Evolutionary conservation across 2,797 vertebrate species (phyloP).

Genomic region (Typhlichthys subterraneus): DNA sequence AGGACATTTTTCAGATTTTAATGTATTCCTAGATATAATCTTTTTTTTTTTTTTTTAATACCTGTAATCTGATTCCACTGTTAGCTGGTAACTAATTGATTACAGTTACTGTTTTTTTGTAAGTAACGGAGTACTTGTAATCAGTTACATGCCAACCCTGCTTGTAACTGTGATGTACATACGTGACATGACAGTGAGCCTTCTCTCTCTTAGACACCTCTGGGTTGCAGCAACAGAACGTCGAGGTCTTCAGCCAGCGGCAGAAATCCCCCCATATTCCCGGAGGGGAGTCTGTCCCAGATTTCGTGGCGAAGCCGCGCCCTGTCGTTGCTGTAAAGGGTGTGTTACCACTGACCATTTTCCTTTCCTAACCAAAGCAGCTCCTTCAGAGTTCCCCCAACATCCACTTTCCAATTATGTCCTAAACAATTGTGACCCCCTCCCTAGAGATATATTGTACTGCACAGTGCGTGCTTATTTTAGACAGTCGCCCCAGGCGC

Average conservation of each 20-base stretch:
- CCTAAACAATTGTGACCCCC: slow-evolving; percentile 31
- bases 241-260: slow-evolving; percentile 69
- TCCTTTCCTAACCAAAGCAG: slow-evolving; percentile 18
- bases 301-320: slow-evolving; percentile 72
- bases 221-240: slow-evolving; percentile 49
- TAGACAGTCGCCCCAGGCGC: slow-evolving; percentile 34
- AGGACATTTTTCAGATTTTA: no score
- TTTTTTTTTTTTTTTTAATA: no score
- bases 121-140: no score
- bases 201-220: slow-evolving; percentile 29
- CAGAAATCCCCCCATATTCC: slow-evolving; percentile 62
- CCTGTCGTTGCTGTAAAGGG: slow-evolving; percentile 54
- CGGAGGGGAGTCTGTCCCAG: slow-evolving; percentile 65
- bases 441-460: not conserved
- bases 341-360: slow-evolving; percentile 33
- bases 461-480: slow-evolving; percentile 31
- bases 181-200: slow-evolving; percentile 11
- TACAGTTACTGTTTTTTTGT: no score
- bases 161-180: not conserved
- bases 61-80: no score
- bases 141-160: no score
- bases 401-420: slow-evolving; percentile 18
- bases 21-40: no score
- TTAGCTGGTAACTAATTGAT: no score
- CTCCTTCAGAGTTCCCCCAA: slow-evolving; percentile 10